Conservation (phyloP, 2,888 invertebrate genomes). For the Folsomia candida region DNA sequence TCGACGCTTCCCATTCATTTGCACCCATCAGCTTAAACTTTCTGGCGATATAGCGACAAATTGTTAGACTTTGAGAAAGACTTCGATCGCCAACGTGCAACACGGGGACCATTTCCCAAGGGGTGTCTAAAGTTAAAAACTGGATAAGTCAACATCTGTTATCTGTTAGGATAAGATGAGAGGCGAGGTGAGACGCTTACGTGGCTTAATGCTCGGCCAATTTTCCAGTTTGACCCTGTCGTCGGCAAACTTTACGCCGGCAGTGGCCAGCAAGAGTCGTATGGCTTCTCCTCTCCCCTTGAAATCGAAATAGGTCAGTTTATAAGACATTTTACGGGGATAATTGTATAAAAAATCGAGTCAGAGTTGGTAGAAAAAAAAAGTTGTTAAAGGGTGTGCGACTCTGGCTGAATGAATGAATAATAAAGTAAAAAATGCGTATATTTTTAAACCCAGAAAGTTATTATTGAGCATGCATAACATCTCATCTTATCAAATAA, state of each 20-base stretch:
- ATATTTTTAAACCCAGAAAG: too few species aligned
- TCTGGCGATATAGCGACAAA: conserved; percentile 50
- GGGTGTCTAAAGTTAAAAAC: conserved; percentile 4
- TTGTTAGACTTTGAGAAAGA: conserved; percentile 50
- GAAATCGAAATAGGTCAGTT: conserved; percentile 38
- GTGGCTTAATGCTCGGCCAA: conserved; percentile 34
- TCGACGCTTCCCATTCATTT: conserved; percentile 44
- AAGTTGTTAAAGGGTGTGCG: too few species aligned
- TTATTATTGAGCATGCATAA: too few species aligned
- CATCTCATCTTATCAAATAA: background rate
- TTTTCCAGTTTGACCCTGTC: conserved; percentile 27
- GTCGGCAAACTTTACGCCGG: conserved; percentile 37
- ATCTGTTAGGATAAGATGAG: background rate
- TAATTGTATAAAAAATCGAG: background rate
- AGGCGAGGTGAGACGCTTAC: conserved; percentile 23
- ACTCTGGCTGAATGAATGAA: background rate
- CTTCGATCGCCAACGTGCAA: conserved; percentile 49
- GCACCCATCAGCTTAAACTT: conserved; percentile 45
- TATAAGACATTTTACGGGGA: conserved; percentile 22
- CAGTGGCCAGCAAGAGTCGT: conserved; percentile 35
- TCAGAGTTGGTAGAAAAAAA: background rate
- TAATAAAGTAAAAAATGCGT: background rate
- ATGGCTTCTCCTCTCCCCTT: conserved; percentile 33
- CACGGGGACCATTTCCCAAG: conserved; percentile 48
- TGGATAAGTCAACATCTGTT: background rate